Percentiles rank a stretch among this genome's conserved stretches.
These are phyloP conservation scores for Zaprionus davidi DNA, from an alignment of 1,140 invertebrate genomes.

Conservation along the genomic window DNA sequence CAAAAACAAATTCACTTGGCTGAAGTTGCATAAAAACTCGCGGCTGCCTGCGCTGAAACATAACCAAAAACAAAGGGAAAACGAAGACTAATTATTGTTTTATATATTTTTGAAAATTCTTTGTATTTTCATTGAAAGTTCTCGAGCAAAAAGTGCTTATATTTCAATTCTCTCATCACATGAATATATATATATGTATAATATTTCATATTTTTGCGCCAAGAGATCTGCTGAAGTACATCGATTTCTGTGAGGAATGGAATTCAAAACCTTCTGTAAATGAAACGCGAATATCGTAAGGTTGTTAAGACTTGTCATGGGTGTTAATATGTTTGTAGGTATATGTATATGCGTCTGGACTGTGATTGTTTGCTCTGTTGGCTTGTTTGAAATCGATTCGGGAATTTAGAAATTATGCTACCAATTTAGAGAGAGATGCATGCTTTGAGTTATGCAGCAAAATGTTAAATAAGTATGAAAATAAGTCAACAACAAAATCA, in stretches of 20 bases:
- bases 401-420: slow-evolving; percentile 30
- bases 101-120: slow-evolving; percentile 17
- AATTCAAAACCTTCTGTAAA: slow-evolving; percentile 76
- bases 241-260: slow-evolving; percentile 49
- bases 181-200: neutral
- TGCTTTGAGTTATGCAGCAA: slow-evolving; percentile 54
- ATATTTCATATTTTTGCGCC: neutral
- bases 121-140: neutral
- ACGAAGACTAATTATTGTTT: neutral
- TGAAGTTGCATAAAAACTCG: slow-evolving; percentile 83
- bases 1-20: slow-evolving; percentile 52
- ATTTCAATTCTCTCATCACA: neutral
- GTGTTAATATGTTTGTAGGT: slow-evolving; percentile 1
- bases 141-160: neutral
- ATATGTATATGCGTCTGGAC: slow-evolving; percentile 7
- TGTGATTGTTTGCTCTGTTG: slow-evolving; percentile 36
- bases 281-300: neutral
- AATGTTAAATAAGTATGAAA: neutral
- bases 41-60: slow-evolving; percentile 36
- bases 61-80: slow-evolving; percentile 28
- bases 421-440: slow-evolving; percentile 47
- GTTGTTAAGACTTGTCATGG: neutral
- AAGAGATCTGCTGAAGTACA: slow-evolving; percentile 28
- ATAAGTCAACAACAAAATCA: slow-evolving; percentile 40
- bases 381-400: slow-evolving; percentile 30